phyloP scores from a whole-genome alignment of 2,113 vertebrate genomes.

The Ammodytes marinus region DNA sequence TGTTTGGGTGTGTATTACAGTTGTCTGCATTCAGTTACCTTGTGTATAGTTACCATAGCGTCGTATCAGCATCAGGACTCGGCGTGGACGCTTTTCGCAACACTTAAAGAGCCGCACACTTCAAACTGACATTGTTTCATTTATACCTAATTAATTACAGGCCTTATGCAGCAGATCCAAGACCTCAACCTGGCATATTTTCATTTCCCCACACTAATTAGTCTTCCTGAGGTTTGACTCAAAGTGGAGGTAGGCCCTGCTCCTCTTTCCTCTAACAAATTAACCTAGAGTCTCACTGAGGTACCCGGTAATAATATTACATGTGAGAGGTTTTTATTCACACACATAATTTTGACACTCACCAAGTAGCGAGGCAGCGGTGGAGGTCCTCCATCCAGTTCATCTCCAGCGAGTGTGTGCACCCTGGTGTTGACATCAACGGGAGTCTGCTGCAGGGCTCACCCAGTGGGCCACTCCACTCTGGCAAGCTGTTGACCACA shows the following conservation, averaged over 20 bases:
- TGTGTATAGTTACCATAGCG: conserved; percentile 57
- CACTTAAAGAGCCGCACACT: background rate
- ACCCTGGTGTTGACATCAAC: conserved; percentile 23
- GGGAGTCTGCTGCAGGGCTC: conserved; percentile 39
- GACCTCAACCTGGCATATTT: conserved; percentile 13
- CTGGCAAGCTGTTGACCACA: conserved; percentile 60
- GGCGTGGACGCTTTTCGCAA: conserved; percentile 27
- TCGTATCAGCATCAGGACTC: conserved; percentile 48
- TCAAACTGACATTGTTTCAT: conserved; percentile 9
- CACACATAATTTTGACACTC: conserved; percentile 46
- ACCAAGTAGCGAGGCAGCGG: conserved; percentile 46
- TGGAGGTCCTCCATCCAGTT: conserved; percentile 34
- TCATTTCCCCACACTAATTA: conserved; percentile 11
- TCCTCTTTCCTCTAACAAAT: conserved; percentile 14
- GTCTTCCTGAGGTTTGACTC: conserved; percentile 13
- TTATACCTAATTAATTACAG: conserved; percentile 19
- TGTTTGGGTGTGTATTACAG: conserved; percentile 24
- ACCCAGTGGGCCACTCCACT: conserved; percentile 53
- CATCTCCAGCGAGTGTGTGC: conserved; percentile 9
- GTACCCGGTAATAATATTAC: conserved; percentile 24
- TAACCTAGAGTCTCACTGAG: conserved; percentile 21
- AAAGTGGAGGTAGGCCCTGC: conserved; percentile 17
- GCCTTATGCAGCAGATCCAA: conserved; percentile 4
- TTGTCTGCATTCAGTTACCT: conserved; percentile 33
- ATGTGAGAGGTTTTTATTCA: conserved; percentile 26